Conservation (phyloP, 2,113 vertebrate genomes). For the Mus spicilegus region DNA sequence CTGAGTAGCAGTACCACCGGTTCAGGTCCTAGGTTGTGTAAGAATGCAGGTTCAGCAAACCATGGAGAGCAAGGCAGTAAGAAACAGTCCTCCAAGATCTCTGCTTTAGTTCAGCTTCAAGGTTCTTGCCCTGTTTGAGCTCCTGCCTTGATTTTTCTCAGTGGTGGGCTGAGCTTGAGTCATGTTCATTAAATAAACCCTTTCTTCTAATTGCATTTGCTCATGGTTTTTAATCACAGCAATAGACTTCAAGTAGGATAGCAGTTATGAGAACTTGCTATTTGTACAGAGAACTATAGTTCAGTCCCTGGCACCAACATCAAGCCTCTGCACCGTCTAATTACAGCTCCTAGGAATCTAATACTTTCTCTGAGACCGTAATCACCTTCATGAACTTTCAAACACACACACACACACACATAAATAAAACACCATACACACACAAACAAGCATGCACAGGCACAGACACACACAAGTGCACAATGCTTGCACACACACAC, state of each 20-base stretch:
- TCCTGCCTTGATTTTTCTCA: not conserved
- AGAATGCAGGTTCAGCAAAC: not conserved
- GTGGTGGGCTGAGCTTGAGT: not conserved
- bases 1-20: accelerated
- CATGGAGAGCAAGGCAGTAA: not conserved
- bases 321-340: not conserved
- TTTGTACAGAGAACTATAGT: not conserved
- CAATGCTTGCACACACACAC: not conserved
- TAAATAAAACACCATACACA: too few species aligned
- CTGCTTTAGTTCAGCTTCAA: not conserved
- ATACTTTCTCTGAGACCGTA: not conserved
- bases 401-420: not conserved
- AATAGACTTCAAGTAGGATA: not conserved
- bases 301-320: not conserved
- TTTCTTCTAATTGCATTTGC: not conserved
- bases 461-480: not conserved
- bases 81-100: not conserved
- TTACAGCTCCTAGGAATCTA: not conserved
- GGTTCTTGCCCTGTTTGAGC: not conserved
- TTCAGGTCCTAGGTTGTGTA: not conserved
- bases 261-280: not conserved
- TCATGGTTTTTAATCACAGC: not conserved
- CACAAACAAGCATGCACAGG: too few species aligned
- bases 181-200: not conserved
- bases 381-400: not conserved